Evolutionary conservation across 2,113 vertebrate species (phyloP).

Genomic region (Rhynchomys soricoides): DNA sequence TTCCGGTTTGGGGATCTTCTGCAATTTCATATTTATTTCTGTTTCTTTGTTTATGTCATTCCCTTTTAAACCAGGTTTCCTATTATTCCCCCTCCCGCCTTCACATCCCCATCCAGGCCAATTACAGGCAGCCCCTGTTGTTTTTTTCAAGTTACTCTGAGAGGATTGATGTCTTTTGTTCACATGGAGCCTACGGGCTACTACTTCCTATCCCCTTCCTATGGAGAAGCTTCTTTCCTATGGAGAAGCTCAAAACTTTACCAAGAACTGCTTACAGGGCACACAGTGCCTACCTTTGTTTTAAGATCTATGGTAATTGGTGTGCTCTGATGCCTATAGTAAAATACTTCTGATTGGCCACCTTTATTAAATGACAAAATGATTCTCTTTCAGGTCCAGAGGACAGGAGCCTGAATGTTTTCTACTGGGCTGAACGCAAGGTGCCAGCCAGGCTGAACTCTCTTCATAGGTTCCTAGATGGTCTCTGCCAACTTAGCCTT

Average conservation of each 20-base stretch:
- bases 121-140: background rate
- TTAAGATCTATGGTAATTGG: background rate
- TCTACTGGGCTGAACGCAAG: background rate
- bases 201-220: rapidly evolving
- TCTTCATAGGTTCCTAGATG: background rate
- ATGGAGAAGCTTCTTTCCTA: background rate
- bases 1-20: background rate
- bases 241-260: background rate
- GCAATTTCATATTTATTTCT: background rate
- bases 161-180: background rate
- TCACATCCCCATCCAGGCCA: background rate
- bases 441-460: background rate
- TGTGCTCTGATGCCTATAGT: too few species aligned
- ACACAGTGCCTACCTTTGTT: background rate
- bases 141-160: background rate
- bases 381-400: background rate
- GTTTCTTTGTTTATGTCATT: background rate
- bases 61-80: background rate
- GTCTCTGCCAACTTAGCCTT: background rate
- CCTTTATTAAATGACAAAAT: background rate
- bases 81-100: background rate
- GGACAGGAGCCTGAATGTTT: background rate
- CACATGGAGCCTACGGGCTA: background rate
- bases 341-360: background rate
- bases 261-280: background rate